Base-by-base conservation (phyloP, 2,113 vertebrate genomes). In the Chitala chitala region DNA sequence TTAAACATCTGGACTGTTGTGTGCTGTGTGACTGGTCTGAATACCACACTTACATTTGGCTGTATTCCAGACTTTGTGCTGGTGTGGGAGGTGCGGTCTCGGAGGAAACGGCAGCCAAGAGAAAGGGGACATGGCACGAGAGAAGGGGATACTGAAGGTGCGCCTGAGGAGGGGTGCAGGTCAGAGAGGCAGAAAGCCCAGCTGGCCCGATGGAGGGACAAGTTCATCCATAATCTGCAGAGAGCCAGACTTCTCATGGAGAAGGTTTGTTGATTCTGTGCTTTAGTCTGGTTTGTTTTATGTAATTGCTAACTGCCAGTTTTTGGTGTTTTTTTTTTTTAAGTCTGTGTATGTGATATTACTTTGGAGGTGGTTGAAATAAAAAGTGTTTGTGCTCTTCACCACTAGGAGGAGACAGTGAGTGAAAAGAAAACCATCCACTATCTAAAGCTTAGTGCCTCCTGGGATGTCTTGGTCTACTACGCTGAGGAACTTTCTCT, bases 81-180 rank as follows among this genome's bases (percentile, higher is more conserved):
- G 56, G 83, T 89, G 54, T 91, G 92, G 92, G 91, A 91, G 79
- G 74, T 92, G 46, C 89, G 88, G 12, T 85, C 84, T 0, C 79
- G 75, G 6, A 81, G 78, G 51, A 92, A 88, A 73, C 82, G 76
- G 24, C 78, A 82, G 76, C 79, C 81, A 46, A 84, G 78, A 36
- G 63, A 31, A 22, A 82, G 77, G 75, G 68, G 59, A 1, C 7
- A 64, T 7, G 55, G 48, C 13, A 77, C 78, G 6, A 59, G 69
- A 31, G 40, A 55, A 8, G 69, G 33, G 3, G 31, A 54, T 42
- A 54, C 10, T 31, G 46, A 74, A 1, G 72, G 71, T 20, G 69
- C 77, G 56, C 0, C 56, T 0, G 80, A 83, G 44, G 79, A 84
- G 58, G 84, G 44, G 56, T 89, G 87, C 83, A 82, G 85, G 71